Percentiles rank a stretch among this genome's conserved stretches.
Conservation (phyloP, 2,888 invertebrate genomes). For the Sinhomidia bicolor region DNA sequence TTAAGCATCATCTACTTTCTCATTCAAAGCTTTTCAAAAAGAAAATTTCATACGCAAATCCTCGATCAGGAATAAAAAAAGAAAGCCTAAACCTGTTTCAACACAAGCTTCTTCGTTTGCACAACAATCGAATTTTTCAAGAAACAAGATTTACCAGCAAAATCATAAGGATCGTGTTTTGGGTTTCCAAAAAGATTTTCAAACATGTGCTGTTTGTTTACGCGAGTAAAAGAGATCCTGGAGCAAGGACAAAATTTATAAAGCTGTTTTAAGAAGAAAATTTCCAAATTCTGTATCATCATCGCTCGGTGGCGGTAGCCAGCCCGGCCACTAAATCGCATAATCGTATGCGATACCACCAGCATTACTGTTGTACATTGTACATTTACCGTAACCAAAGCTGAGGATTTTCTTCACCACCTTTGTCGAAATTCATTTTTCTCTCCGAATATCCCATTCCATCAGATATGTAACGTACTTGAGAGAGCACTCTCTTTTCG, state of each 20-base stretch:
- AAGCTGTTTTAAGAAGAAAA: slow-evolving; percentile 9
- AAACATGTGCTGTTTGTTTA: not conserved
- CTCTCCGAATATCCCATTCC: too few species aligned
- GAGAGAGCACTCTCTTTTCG: not conserved
- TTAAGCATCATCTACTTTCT: not conserved
- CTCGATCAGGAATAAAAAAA: too few species aligned
- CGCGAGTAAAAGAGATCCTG: not conserved
- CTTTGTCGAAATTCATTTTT: not conserved
- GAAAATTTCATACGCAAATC: slow-evolving; percentile 27
- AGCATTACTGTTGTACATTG: not conserved
- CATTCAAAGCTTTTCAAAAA: slow-evolving; percentile 12
- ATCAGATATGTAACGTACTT: too few species aligned
- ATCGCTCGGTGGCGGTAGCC: not conserved
- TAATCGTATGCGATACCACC: slow-evolving; percentile 36
- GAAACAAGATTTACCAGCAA: slow-evolving; percentile 7
- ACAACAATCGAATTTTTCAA: not conserved
- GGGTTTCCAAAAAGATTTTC: not conserved
- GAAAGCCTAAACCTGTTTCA: too few species aligned
- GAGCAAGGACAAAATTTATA: not conserved
- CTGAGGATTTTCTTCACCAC: not conserved
- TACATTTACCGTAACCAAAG: not conserved
- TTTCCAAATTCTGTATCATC: slow-evolving; percentile 15
- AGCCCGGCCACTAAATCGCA: not conserved
- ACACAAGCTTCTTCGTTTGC: not conserved
- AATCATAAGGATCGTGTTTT: slow-evolving; percentile 1